Base-by-base conservation (phyloP, 1,140 invertebrate genomes). In the Apocrypta bakeri region DNA sequence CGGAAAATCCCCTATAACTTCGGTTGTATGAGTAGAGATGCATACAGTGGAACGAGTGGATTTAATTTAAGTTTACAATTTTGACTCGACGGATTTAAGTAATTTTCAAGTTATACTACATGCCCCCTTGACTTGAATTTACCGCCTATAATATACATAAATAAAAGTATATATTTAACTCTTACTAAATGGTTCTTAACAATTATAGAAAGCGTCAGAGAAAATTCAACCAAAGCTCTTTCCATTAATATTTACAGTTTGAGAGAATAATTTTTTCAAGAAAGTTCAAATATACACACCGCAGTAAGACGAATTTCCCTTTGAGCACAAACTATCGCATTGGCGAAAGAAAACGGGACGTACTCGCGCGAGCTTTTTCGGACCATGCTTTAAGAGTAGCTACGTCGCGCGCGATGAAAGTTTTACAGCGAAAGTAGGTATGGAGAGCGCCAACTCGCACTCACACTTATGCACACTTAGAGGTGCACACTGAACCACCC, bases 401-500 rank as follows among this genome's bases (percentile, higher is more conserved):
- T 17, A 56, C 48, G 33, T n/a, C 33, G 33, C 33, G n/a, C 33
- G 21, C 85, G 85, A 84, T 86, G 85, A 87, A 87, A 87, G 85
- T 85, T 87, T 87, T 83, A 87, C 86, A 80, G 79, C 83, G 68
- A 80, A 81, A 83, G 69, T 66, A 79, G 66, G 66, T 69, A 40
- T 31, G 48, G n/a, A 76, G 72, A 29, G 37, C 7, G 29, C 42
- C 11, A 14, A 21, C 14, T 4, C 3, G 40, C 21, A 37, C 17
- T n/a, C 31, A 72, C 29, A 72, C 66, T 4, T 4, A n/a, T 3
- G n/a, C 3, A 37, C 21, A n/a, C 31, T 37, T 21, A 72, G 12
- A 72, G 7, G 25, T 1, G n/a, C n/a, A n/a, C n/a, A n/a, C n/a
- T n/a, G 31, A 25, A 29, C 37, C 27, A 33, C 1, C 27, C 11